Percentiles rank a stretch among this genome's conserved stretches.
Evolutionary conservation across 2,797 vertebrate species (phyloP).

Genomic region (Amblyopsis hoosieri): DNA sequence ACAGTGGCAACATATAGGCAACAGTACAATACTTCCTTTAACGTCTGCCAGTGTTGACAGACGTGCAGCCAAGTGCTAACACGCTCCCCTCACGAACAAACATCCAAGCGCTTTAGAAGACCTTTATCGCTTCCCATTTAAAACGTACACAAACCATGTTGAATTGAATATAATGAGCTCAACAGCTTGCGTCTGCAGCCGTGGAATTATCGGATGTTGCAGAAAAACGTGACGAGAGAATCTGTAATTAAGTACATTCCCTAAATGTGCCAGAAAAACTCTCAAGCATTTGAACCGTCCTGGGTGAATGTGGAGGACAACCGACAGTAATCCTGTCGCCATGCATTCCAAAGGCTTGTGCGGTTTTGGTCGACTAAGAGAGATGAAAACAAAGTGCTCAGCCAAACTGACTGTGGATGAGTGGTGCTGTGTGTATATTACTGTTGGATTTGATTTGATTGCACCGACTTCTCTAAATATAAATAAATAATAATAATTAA

Average conservation of each 20-base stretch:
- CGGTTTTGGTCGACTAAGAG: neutral
- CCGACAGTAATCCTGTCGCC: neutral
- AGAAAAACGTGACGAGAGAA: slow-evolving; percentile 6
- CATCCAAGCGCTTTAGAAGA: slow-evolving; percentile 1
- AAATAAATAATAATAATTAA: too few species aligned
- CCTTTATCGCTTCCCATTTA: neutral
- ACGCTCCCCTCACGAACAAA: slow-evolving; percentile 19
- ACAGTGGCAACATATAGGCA: slow-evolving; percentile 24
- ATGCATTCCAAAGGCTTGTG: neutral
- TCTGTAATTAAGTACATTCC: slow-evolving; percentile 4
- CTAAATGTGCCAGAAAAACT: slow-evolving; percentile 4
- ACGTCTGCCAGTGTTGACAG: slow-evolving; percentile 6
- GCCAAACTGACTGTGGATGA: slow-evolving; percentile 4
- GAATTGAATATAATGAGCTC: neutral
- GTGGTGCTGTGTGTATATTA: neutral
- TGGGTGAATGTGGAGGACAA: neutral
- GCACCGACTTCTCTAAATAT: too few species aligned
- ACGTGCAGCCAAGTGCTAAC: slow-evolving; percentile 5
- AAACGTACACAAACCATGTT: neutral
- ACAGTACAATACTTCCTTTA: slow-evolving; percentile 4
- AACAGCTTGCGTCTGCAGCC: neutral
- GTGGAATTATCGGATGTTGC: slow-evolving; percentile 8
- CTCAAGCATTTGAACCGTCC: neutral
- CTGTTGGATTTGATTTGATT: too few species aligned
- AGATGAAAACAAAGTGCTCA: neutral